Base-by-base conservation (phyloP, 2,888 invertebrate genomes). In the Phymatocera aterrima region DNA sequence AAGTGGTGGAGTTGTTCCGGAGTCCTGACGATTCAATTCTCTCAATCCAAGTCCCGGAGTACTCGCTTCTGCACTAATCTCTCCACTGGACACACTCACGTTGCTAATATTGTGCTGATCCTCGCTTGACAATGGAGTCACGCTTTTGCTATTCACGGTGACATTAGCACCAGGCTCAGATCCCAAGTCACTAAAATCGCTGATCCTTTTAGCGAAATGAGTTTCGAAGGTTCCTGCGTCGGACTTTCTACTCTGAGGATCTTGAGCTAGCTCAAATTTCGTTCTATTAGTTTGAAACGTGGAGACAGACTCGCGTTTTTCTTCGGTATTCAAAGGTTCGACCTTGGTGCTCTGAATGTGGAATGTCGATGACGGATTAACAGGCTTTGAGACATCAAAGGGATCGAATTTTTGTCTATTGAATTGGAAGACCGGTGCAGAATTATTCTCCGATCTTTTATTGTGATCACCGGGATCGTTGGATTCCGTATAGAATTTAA, bases 81-180 rank as follows among this genome's bases (percentile, higher is more conserved):
- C 90, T 10, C 87, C 87, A 77, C 88, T 90, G 12, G 89, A 90
- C 2, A 90, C 89, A 79, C 88, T 90, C 2, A 90, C 85, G 79
- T 87, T 91, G 68, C 89, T 90, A 10, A 90, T 83, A 37, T 90
- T 88, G 79, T 85, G 86, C 70, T 79, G 18, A 37, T 85, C 83
- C 51, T 89, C 85, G 18, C 82, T 83, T 8, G 83, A 82, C 1
- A 83, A 79, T 28, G 57, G 3, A 86, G 46, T 81, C 0, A 85
- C 24, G 40, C 80, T 85, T 54, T 86, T 87, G 61, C 83, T 88
- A 54, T 85, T 89, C 1, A 88, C 83, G 1, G 86, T 87, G 3
- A 88, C 82, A 3, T 83, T 82, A 0, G 87, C 85, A 3, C 85
- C 87, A 28, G 87, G 87, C 43, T 88, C 89, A 48, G 87, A 87